phyloP scores from a whole-genome alignment of 1,140 invertebrate genomes.

The Caerostris extrusa region DNA sequence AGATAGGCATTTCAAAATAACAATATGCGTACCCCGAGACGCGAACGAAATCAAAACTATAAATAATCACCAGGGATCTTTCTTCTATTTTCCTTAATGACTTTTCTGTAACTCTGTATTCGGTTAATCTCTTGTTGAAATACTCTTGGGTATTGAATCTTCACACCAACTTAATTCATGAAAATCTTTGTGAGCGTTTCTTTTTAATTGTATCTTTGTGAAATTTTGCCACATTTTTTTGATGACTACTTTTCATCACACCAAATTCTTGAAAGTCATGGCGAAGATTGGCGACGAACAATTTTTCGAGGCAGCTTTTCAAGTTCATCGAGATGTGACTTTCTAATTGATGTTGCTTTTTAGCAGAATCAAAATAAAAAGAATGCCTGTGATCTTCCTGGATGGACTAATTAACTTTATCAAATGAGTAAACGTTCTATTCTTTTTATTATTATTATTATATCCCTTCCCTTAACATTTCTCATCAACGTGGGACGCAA shows the following conservation, averaged over 20 bases:
- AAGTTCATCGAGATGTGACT: constrained; percentile 1
- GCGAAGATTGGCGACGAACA: no score
- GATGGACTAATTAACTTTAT: no score
- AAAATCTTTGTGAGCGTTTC: not conserved
- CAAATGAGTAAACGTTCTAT: no score
- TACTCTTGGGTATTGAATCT: not conserved
- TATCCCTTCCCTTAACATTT: not conserved
- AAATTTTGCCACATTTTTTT: not conserved
- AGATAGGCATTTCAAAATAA: no score
- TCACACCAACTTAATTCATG: not conserved
- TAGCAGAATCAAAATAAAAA: not conserved
- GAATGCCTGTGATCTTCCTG: no score
- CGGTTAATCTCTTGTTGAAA: not conserved
- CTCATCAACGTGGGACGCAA: not conserved
- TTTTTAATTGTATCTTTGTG: not conserved
- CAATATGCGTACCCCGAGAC: no score
- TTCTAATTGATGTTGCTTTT: constrained; percentile 47
- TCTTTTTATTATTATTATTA: no score
- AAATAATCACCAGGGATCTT: not conserved
- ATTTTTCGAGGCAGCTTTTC: no score
- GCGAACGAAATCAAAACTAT: not conserved
- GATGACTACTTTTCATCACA: no score
- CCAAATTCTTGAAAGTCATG: no score
- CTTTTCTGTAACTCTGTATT: not conserved
- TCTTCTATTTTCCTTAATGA: not conserved